Percentiles rank a stretch among this genome's conserved stretches.
phyloP scores from a whole-genome alignment of 1,140 invertebrate genomes.

The Eumaeus atala region DNA sequence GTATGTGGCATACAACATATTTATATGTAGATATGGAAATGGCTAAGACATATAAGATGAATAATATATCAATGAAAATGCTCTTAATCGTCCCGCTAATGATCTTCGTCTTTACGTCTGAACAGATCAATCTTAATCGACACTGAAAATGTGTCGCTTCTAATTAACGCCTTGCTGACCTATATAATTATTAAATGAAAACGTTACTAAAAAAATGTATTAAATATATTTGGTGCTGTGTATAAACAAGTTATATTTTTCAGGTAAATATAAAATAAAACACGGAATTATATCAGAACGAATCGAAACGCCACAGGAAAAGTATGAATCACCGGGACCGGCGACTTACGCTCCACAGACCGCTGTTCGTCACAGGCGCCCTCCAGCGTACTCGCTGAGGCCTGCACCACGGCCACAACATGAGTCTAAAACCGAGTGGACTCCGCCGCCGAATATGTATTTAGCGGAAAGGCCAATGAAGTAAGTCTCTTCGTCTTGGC shows the following conservation, averaged over 20 bases:
- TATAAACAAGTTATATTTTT: not conserved
- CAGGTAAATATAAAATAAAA: slow-evolving; percentile 39
- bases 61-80: no score
- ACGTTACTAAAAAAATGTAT: no score
- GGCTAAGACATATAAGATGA: no score
- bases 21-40: no score
- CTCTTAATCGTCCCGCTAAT: no score
- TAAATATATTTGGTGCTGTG: no score
- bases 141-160: no score
- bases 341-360: slow-evolving; percentile 27
- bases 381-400: slow-evolving; percentile 39
- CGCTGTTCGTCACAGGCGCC: slow-evolving; percentile 26
- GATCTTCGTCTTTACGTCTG: no score
- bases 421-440: slow-evolving; percentile 50
- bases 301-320: slow-evolving; percentile 24
- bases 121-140: no score
- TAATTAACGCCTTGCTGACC: no score
- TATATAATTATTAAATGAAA: no score
- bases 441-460: slow-evolving; percentile 60
- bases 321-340: slow-evolving; percentile 38
- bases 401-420: slow-evolving; percentile 32
- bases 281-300: slow-evolving; percentile 34
- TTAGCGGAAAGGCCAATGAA: slow-evolving; percentile 35
- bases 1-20: no score
- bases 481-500: slow-evolving; percentile 15